These are phyloP conservation scores for Desmophyllum pertusum DNA, from an alignment of 92 coral and sea anemone species.

Conservation along the genomic window DNA sequence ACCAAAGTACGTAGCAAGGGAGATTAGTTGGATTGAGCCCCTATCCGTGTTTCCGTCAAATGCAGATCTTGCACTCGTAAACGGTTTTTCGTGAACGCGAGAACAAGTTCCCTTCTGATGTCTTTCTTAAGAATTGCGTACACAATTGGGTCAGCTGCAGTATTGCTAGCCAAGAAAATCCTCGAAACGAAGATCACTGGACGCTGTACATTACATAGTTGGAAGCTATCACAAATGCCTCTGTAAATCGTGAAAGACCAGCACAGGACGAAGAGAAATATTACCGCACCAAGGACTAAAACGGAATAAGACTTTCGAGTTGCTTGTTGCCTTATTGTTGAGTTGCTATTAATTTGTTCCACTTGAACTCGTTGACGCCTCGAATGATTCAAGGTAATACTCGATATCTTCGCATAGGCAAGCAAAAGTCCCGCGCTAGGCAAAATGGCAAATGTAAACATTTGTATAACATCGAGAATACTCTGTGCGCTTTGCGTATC, in stretches of 20 bases:
- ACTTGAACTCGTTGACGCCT: slow-evolving; percentile 33
- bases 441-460: slow-evolving; percentile 50
- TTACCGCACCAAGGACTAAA: slow-evolving; percentile 55
- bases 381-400: slow-evolving; percentile 27
- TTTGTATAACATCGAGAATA: slow-evolving; percentile 39
- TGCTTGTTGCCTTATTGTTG: not conserved
- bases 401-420: slow-evolving; percentile 30
- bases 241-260: slow-evolving; percentile 62
- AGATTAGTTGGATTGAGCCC: not conserved
- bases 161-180: slow-evolving; percentile 46
- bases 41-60: slow-evolving; percentile 12
- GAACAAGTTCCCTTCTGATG: slow-evolving; percentile 53
- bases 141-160: slow-evolving; percentile 65
- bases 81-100: not conserved
- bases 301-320: slow-evolving; percentile 32
- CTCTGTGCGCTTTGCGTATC: slow-evolving; percentile 4
- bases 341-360: slow-evolving; percentile 12
- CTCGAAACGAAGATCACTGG: slow-evolving; percentile 42
- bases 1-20: not conserved
- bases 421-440: slow-evolving; percentile 48
- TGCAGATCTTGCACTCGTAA: slow-evolving; percentile 3
- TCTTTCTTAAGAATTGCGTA: slow-evolving; percentile 69
- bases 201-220: slow-evolving; percentile 17
- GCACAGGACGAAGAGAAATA: slow-evolving; percentile 57
- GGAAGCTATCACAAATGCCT: slow-evolving; percentile 39